These are phyloP conservation scores for Bombylius major DNA, from an alignment of 2,888 invertebrate species.

Conservation along the genomic window DNA sequence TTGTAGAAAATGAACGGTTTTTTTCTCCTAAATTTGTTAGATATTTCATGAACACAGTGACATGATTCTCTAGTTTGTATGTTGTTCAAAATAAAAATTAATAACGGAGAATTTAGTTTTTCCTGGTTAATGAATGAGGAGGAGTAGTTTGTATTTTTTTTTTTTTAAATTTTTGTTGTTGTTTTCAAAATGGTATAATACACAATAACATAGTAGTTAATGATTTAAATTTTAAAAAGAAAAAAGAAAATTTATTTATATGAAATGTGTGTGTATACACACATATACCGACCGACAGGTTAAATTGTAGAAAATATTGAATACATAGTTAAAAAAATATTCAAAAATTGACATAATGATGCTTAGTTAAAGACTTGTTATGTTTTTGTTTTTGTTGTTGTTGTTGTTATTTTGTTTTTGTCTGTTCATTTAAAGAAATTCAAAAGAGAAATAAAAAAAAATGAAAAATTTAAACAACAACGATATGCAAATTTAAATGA, in stretches of 20 bases:
- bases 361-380: too few relatives aligned
- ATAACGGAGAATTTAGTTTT: conserved; percentile 10
- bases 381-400: too few relatives aligned
- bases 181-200: not conserved
- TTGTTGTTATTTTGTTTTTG: too few relatives aligned
- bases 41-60: conserved; percentile 11
- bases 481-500: conserved; percentile 5
- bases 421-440: too few relatives aligned
- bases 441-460: too few relatives aligned
- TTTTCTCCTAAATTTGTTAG: too few relatives aligned
- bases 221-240: too few relatives aligned
- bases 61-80: conserved; percentile 8
- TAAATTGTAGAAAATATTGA: too few relatives aligned
- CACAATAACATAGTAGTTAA: not conserved
- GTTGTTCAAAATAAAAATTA: conserved; percentile 2
- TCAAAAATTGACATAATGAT: not conserved
- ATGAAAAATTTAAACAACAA: not conserved
- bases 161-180: not conserved
- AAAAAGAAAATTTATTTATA: too few relatives aligned
- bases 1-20: too few relatives aligned
- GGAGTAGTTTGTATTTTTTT: not conserved
- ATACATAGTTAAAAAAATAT: not conserved
- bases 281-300: too few relatives aligned
- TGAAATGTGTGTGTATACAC: too few relatives aligned
- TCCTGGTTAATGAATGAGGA: conserved; percentile 4